Evolutionary conservation across 2,888 invertebrate genomes (phyloP), one percentile per base, ranked within the genome.

Genomic region (Hypolimnas misippus): DNA sequence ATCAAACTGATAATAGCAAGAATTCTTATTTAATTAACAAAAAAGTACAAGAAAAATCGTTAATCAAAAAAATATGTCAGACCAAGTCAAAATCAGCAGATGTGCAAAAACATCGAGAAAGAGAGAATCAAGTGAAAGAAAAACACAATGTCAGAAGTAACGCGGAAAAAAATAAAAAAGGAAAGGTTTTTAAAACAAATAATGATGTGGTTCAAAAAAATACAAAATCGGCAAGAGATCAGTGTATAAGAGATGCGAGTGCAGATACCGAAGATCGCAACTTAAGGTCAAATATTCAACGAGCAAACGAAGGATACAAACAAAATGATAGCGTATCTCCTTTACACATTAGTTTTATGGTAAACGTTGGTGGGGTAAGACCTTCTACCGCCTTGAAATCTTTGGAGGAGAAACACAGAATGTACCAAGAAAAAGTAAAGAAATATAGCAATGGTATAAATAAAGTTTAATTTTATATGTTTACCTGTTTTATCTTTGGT

Each of bases 381-480:
- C 85, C 86, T 1, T 86, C 89, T 0, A 87, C 76, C 60, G 79
- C 87, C 14, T 68, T 92, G 14, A 79, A 72, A 64, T 77, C 70
- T n/a, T 72, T 92, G 17, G 92, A 92, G 69, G 88, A 89, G 63
- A 89, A 89, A 71, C 92, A 92, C 68, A 76, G 81, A 19, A 82
- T 86, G 77, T 92, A 86, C 66, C 89, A 91, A 68, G 89, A 89
- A 53, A 83, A 84, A 76, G 85, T 92, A 0, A 91, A 86, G 70
- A 72, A 75, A 0, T 87, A 84, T 63, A 71, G 72, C 19, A 74
- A 79, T 68, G 76, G 83, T 14, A 35, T 44, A 17, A 61, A 61
- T 54, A 65, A 69, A 25, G 7, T 31, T 51, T 46, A 14, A 6
- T 50, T 56, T 58, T 14, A 38, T 33, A 14, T 61, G n/a, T 40